These are phyloP conservation scores for Coregonus suidteri DNA, from an alignment of 2,797 vertebrate species.

Conservation along the genomic window DNA sequence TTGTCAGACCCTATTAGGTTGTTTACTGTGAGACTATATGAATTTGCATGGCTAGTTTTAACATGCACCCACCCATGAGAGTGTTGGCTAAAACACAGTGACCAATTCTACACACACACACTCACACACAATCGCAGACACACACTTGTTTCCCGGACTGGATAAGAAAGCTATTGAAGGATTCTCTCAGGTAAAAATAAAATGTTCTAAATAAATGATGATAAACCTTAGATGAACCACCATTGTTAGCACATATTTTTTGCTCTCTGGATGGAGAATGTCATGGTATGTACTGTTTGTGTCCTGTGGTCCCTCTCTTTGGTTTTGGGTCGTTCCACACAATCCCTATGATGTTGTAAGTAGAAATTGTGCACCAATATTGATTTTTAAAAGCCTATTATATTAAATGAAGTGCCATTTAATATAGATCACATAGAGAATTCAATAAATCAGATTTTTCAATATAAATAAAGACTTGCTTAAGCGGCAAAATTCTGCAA, in stretches of 20 bases:
- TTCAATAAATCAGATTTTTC: too few species aligned
- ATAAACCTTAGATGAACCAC: slow-evolving; percentile 74
- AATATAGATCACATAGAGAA: too few species aligned
- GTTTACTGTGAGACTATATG: slow-evolving; percentile 30
- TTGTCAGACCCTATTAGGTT: slow-evolving; percentile 30
- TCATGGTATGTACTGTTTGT: slow-evolving; percentile 27
- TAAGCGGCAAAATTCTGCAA: too few species aligned
- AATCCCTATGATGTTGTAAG: too few species aligned
- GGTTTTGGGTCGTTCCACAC: too few species aligned
- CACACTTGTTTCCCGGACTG: slow-evolving; percentile 69
- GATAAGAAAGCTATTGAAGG: slow-evolving; percentile 78
- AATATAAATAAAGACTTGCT: too few species aligned
- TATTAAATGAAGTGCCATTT: too few species aligned
- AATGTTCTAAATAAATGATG: slow-evolving; percentile 73
- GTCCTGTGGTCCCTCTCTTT: slow-evolving; percentile 19
- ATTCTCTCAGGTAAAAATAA: slow-evolving; percentile 83
- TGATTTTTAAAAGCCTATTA: too few species aligned
- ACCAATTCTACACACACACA: slow-evolving; percentile 27
- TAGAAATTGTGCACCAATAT: too few species aligned
- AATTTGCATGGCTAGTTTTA: slow-evolving; percentile 27
- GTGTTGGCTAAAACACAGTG: slow-evolving; percentile 43
- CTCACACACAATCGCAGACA: slow-evolving; percentile 33
- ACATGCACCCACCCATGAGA: slow-evolving; percentile 59
- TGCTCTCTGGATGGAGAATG: slow-evolving; percentile 56
- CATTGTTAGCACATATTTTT: slow-evolving; percentile 75